Conservation (phyloP, 1,140 invertebrate species). For the Pteromalus puparum region DNA sequence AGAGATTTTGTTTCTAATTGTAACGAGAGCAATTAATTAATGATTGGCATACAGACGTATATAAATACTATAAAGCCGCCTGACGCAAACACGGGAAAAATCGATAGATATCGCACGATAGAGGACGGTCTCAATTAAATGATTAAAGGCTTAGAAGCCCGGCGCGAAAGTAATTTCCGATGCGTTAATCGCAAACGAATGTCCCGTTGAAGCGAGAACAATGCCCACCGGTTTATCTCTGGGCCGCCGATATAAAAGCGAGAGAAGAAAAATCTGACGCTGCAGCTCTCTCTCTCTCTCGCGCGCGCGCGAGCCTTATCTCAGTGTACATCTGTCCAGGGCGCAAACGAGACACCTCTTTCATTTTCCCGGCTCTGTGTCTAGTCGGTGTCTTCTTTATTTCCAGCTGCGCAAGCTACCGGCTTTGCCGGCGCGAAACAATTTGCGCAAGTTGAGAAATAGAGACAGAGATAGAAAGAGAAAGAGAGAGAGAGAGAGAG, state of each 20-base stretch:
- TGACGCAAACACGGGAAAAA: too few relatives aligned
- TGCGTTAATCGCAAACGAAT: not conserved
- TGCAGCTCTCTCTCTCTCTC: not conserved
- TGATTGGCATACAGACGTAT: too few relatives aligned
- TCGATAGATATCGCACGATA: too few relatives aligned
- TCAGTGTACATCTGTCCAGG: not conserved
- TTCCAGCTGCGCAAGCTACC: not conserved
- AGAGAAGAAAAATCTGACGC: not conserved
- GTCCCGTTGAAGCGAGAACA: not conserved
- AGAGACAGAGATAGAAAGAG: too few relatives aligned
- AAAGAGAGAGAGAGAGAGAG: too few relatives aligned
- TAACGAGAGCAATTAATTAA: too few relatives aligned
- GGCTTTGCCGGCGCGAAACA: constrained; percentile 7
- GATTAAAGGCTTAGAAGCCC: too few relatives aligned
- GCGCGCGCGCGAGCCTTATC: not conserved
- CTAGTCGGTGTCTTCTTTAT: not conserved
- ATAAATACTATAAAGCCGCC: too few relatives aligned
- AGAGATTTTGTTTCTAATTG: too few relatives aligned
- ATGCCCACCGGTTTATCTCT: not conserved
- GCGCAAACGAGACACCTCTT: not conserved
- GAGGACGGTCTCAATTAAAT: too few relatives aligned
- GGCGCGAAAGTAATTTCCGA: too few relatives aligned
- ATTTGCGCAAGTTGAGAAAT: not conserved
- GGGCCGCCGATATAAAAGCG: not conserved
- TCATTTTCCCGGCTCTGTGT: not conserved